Conservation (phyloP, 2,888 invertebrate species). For the Furcula furcula region DNA sequence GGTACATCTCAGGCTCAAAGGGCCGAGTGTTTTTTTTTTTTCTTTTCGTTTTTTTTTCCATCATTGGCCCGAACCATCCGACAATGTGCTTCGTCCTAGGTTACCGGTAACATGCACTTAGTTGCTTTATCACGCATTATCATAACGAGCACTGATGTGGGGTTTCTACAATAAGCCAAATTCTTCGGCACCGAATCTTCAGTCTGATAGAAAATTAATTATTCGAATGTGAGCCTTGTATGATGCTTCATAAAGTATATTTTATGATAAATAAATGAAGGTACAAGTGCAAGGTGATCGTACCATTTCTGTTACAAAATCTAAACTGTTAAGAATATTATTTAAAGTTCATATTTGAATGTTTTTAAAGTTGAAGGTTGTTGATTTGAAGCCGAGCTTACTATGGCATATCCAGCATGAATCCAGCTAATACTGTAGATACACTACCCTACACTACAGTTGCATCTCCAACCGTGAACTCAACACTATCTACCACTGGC, state of each 20-base stretch:
- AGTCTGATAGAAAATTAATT: no score
- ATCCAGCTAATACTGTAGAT: conserved; percentile 58
- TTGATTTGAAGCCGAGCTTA: no score
- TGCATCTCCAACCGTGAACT: conserved; percentile 45
- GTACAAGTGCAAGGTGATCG: no score
- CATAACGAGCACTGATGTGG: conserved; percentile 69
- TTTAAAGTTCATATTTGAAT: no score
- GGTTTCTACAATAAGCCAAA: no score
- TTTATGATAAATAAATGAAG: no score
- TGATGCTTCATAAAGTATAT: no score
- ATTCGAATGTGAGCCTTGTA: no score
- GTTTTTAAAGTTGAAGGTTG: no score
- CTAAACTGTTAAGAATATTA: no score
- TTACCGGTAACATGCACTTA: conserved; percentile 71
- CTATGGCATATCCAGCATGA: conserved; percentile 70
- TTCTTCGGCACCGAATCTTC: no score
- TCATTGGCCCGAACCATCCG: conserved; percentile 72
- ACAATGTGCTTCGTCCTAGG: conserved; percentile 71
- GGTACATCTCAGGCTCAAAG: conserved; percentile 84
- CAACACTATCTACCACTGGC: conserved; percentile 18
- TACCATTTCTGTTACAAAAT: no score
- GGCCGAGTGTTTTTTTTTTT: conserved; percentile 70
- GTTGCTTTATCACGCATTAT: conserved; percentile 77
- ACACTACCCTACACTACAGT: conserved; percentile 42
- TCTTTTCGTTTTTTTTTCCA: conserved; percentile 54